These are phyloP conservation scores for Pedionomus torquatus DNA, from an alignment of 2,113 vertebrate genomes.

Conservation along the genomic window DNA sequence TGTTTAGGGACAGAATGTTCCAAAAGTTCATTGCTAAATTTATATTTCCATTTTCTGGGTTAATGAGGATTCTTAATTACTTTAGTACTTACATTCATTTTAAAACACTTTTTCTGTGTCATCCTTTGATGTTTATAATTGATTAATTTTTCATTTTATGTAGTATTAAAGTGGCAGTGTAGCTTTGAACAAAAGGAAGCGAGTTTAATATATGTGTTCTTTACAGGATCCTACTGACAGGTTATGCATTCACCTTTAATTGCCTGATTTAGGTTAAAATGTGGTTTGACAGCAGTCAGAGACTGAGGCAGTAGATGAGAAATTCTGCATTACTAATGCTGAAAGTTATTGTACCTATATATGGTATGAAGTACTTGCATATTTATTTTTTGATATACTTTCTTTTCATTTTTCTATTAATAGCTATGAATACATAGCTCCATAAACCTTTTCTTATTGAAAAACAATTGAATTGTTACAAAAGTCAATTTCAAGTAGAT, in stretches of 20 bases:
- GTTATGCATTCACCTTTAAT: background rate
- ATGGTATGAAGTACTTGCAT: background rate
- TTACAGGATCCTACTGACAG: background rate
- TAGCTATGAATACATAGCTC: background rate
- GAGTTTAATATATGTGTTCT: background rate
- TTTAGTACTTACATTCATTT: conserved; percentile 18
- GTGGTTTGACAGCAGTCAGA: background rate
- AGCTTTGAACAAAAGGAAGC: conserved; percentile 58
- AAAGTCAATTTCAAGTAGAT: background rate
- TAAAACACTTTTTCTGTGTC: conserved; percentile 18
- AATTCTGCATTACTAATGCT: background rate
- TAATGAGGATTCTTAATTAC: conserved; percentile 38
- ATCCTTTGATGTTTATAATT: conserved; percentile 60
- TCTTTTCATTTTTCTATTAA: background rate
- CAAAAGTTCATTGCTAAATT: conserved; percentile 5
- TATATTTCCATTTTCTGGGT: background rate
- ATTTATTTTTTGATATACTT: background rate
- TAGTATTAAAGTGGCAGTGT: background rate
- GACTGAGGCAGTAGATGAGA: background rate
- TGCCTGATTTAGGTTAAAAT: conserved; percentile 9
- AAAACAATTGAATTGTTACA: background rate
- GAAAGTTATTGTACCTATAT: background rate
- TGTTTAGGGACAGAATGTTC: background rate
- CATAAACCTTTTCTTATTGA: background rate
- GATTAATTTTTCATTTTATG: conserved; percentile 63